These are phyloP conservation scores for Tylochromis polylepis DNA, from an alignment of 2,113 vertebrate species.

Conservation along the genomic window DNA sequence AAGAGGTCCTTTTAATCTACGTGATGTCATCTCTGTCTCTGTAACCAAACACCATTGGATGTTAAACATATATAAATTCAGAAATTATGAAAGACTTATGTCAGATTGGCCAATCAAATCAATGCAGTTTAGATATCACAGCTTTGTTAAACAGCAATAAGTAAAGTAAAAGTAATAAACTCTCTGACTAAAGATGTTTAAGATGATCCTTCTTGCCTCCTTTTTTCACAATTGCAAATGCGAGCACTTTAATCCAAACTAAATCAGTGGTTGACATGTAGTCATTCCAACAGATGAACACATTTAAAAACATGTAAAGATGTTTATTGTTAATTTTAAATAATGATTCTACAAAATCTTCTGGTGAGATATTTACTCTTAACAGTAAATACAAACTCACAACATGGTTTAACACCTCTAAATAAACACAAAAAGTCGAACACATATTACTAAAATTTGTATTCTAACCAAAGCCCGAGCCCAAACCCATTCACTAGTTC, in stretches of 20 bases:
- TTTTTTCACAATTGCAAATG: neutral
- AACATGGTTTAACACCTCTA: neutral
- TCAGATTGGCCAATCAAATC: neutral
- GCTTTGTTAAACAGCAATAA: neutral
- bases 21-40: neutral
- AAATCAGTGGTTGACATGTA: neutral
- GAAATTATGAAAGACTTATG: neutral
- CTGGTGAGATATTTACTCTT: neutral
- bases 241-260: neutral
- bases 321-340: neutral
- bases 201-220: neutral
- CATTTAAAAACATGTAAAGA: neutral
- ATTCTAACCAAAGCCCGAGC: neutral
- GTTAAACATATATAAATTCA: neutral
- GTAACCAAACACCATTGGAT: neutral
- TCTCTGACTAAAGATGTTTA: neutral
- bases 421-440: neutral
- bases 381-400: neutral
- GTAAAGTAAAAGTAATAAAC: too few species aligned
- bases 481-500: too few species aligned
- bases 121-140: neutral
- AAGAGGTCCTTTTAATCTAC: neutral
- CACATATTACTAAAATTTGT: neutral
- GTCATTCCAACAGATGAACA: neutral
- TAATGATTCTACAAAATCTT: neutral